Evolutionary conservation across 2,797 vertebrate species (phyloP).

Genomic region (Cercopithecus petaurista): DNA sequence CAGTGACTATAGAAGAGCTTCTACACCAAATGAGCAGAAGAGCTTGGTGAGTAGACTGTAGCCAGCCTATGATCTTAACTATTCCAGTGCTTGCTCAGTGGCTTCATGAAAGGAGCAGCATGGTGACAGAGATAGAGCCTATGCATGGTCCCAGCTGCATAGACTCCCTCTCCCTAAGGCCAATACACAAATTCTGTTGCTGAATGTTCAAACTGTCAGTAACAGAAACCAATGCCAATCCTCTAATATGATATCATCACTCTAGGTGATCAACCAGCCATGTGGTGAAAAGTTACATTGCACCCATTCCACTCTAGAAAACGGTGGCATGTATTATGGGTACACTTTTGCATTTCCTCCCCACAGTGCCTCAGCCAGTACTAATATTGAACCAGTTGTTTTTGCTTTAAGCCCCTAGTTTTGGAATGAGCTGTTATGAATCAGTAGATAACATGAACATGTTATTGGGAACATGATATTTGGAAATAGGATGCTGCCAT

Average conservation of each 20-base stretch:
- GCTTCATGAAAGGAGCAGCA: background rate
- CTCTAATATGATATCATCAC: background rate
- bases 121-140: background rate
- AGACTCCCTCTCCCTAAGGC: background rate
- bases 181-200: background rate
- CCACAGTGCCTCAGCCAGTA: background rate
- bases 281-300: background rate
- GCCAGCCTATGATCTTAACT: background rate
- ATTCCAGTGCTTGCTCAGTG: background rate
- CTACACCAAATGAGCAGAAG: background rate
- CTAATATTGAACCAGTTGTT: background rate
- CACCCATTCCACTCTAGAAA: too few species aligned
- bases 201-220: background rate
- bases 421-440: background rate
- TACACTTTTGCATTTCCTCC: background rate
- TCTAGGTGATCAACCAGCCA: background rate
- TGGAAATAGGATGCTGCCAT: background rate
- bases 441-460: background rate
- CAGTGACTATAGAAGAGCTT: background rate
- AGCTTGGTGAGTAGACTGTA: background rate
- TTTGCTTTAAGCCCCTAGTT: background rate
- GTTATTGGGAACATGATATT: background rate
- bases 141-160: background rate
- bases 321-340: background rate
- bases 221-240: background rate